phyloP scores from a whole-genome alignment of 2,797 vertebrate genomes.

The Pipistrellus nathusii region DNA sequence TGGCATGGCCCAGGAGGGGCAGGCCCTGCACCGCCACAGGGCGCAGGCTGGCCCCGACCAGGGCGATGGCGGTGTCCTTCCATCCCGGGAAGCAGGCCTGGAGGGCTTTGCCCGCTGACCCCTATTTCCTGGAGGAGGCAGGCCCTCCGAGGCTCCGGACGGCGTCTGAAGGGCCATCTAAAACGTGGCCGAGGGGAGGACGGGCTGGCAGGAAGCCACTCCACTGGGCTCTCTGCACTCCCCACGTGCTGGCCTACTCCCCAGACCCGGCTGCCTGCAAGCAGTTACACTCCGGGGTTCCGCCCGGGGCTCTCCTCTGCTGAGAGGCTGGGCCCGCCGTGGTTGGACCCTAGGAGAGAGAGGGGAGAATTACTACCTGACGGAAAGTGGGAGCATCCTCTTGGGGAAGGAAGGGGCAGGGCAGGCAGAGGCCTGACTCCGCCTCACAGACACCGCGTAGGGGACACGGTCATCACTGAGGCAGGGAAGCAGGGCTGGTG shows the following conservation, averaged over 20 bases:
- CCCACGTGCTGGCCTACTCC: constrained; percentile 17
- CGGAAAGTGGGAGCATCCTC: background rate
- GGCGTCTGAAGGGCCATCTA: constrained; percentile 54
- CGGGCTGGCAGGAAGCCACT: no score
- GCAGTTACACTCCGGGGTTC: constrained; percentile 80
- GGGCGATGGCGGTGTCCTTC: background rate
- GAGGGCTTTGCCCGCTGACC: background rate
- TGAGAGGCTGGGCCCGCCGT: constrained; percentile 86
- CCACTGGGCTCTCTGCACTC: no score
- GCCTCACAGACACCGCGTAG: background rate
- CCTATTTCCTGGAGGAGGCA: constrained; percentile 15
- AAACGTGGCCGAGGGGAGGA: constrained; percentile 57
- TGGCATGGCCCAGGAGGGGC: constrained; percentile 30
- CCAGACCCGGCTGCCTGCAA: constrained; percentile 34
- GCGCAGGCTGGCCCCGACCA: constrained; percentile 1
- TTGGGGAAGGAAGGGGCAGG: background rate
- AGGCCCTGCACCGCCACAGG: constrained; percentile 15
- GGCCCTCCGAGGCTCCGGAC: background rate
- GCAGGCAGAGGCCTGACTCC: background rate
- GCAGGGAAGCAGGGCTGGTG: background rate
- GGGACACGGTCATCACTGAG: background rate
- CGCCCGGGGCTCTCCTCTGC: constrained; percentile 90
- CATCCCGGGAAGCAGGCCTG: background rate
- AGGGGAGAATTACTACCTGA: background rate
- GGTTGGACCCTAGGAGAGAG: constrained; percentile 87